phyloP scores from a whole-genome alignment of 2,113 vertebrate species.

The Hemibagrus wyckioides region DNA sequence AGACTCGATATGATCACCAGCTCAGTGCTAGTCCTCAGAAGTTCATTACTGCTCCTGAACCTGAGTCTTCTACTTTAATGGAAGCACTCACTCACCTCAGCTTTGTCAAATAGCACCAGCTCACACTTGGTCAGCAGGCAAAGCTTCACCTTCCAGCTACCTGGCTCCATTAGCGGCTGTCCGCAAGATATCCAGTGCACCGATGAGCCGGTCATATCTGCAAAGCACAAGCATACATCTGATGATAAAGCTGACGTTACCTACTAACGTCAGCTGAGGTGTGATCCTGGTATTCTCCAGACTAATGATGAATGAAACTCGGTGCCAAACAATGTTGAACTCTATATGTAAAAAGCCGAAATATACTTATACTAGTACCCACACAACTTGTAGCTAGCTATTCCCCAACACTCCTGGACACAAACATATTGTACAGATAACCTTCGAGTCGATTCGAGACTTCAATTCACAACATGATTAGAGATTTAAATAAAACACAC shows the following conservation, averaged over 20 bases:
- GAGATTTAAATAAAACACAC: slow-evolving; percentile 4
- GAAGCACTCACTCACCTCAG: slow-evolving; percentile 56
- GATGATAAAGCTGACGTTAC: neutral
- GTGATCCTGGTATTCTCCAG: neutral
- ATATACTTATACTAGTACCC: neutral
- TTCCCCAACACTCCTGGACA: neutral
- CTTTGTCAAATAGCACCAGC: slow-evolving; percentile 65
- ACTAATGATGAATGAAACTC: neutral
- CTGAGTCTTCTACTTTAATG: neutral
- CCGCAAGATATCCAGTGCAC: slow-evolving; percentile 71
- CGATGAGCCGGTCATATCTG: slow-evolving; percentile 67
- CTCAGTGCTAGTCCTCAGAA: neutral
- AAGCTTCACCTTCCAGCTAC: slow-evolving; percentile 66
- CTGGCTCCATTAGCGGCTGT: slow-evolving; percentile 55
- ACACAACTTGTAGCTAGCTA: neutral
- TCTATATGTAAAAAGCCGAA: neutral
- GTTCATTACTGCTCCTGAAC: too few relatives aligned
- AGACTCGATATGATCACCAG: neutral
- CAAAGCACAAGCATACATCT: neutral
- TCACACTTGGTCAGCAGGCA: slow-evolving; percentile 66
- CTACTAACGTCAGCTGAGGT: too few relatives aligned
- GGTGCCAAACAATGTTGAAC: neutral
- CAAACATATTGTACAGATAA: neutral
- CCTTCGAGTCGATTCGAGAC: neutral
- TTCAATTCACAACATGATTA: neutral